These are phyloP conservation scores for Crocallis elinguaria DNA, from an alignment of 2,888 invertebrate species.

Conservation along the genomic window DNA sequence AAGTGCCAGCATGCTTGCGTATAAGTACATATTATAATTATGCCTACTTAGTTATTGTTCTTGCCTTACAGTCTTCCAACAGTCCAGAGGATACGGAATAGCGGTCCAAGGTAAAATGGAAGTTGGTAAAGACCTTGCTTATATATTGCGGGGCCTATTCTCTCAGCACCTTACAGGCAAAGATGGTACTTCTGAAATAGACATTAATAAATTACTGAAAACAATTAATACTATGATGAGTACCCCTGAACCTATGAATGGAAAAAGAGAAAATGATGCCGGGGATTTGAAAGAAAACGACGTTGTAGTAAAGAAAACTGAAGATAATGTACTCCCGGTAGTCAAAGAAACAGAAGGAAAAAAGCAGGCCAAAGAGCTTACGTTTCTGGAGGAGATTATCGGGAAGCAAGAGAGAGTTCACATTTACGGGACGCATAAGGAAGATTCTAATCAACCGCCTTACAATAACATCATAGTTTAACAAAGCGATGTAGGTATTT, in stretches of 20 bases:
- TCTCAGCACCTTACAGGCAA: neutral
- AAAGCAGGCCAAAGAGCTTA: neutral
- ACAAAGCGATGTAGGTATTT: no score
- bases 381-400: conserved; percentile 36
- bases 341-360: neutral
- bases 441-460: neutral
- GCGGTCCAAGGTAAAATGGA: conserved; percentile 35
- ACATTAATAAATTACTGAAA: neutral
- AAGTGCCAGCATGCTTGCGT: no score
- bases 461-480: conserved; percentile 14
- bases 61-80: conserved; percentile 7
- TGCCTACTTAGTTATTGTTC: neutral
- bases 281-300: no score
- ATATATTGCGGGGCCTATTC: conserved; percentile 13
- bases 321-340: neutral
- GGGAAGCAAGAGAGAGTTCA: conserved; percentile 28
- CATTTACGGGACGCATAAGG: conserved; percentile 39
- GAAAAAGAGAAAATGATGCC: neutral
- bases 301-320: no score
- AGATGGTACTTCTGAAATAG: neutral
- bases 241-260: neutral
- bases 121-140: conserved; percentile 28
- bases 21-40: no score
- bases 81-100: conserved; percentile 23
- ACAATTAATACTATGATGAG: neutral